phyloP scores from a whole-genome alignment of 2,113 vertebrate genomes.

The Marmota flaviventris region DNA sequence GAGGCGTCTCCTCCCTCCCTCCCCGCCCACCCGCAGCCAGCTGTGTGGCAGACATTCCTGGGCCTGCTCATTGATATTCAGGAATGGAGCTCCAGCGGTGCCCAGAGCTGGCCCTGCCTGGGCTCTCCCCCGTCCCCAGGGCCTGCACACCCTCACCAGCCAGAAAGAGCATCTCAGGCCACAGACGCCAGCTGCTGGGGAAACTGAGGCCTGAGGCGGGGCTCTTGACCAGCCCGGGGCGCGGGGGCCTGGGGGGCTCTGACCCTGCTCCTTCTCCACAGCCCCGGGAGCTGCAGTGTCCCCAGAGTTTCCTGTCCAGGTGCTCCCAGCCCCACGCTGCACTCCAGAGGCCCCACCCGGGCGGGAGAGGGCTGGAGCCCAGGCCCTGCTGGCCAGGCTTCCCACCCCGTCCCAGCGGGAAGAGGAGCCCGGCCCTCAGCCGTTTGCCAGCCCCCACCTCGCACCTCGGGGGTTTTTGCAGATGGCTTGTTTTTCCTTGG shows the following conservation, averaged over 20 bases:
- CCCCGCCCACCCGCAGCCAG: conserved; percentile 48
- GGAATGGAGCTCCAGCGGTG: conserved; percentile 81
- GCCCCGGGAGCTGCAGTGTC: not conserved
- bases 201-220: conserved; percentile 31
- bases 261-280: not conserved
- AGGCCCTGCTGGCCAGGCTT: not conserved
- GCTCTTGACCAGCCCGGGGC: accelerated
- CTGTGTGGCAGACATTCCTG: conserved; percentile 85
- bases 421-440: conserved; percentile 13
- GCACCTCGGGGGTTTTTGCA: conserved; percentile 76
- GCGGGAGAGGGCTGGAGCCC: not conserved
- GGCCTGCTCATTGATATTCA: conserved; percentile 85
- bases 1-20: conserved; percentile 3
- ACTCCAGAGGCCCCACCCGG: not conserved
- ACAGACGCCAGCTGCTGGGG: not conserved
- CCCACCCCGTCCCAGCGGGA: conserved; percentile 45
- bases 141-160: conserved; percentile 9
- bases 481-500: conserved; percentile 81
- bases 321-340: not conserved
- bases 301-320: not conserved
- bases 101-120: conserved; percentile 61
- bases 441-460: conserved; percentile 74
- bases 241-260: too few relatives aligned
- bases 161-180: conserved; percentile 65
- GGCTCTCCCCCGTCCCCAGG: conserved; percentile 27